These are phyloP conservation scores for Acanthurus leucopareius DNA, from an alignment of 2,797 vertebrate genomes.

Conservation along the genomic window DNA sequence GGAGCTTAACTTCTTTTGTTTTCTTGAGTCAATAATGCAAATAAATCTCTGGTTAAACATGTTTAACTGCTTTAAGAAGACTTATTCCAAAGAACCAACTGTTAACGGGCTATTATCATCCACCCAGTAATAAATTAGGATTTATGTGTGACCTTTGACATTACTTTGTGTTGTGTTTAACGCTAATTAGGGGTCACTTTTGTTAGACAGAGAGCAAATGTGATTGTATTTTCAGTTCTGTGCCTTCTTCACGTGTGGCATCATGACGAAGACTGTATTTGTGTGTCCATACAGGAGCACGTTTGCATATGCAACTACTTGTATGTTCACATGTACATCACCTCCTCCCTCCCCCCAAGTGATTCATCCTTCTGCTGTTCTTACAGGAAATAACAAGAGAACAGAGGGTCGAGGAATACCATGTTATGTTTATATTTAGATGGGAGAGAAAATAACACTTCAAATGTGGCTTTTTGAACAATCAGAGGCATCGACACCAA, in stretches of 20 bases:
- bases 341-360: constrained; percentile 32
- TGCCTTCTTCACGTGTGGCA: background rate
- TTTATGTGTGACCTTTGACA: background rate
- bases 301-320: constrained; percentile 21
- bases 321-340: constrained; percentile 15
- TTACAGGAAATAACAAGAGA: constrained; percentile 37
- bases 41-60: background rate
- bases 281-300: background rate
- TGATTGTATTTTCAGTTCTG: background rate
- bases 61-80: background rate
- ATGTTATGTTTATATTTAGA: constrained; percentile 77
- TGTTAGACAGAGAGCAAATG: background rate
- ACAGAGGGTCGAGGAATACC: constrained; percentile 56
- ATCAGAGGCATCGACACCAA: constrained; percentile 29
- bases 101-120: constrained; percentile 1
- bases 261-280: constrained; percentile 6
- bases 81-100: background rate
- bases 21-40: background rate
- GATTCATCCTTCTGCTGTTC: constrained; percentile 61
- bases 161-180: background rate
- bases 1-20: background rate
- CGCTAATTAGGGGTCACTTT: background rate
- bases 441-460: constrained; percentile 69
- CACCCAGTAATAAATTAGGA: background rate
- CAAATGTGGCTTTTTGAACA: constrained; percentile 52